These are phyloP conservation scores for Helarctos malayanus DNA, from an alignment of 2,797 vertebrate genomes.

Conservation along the genomic window DNA sequence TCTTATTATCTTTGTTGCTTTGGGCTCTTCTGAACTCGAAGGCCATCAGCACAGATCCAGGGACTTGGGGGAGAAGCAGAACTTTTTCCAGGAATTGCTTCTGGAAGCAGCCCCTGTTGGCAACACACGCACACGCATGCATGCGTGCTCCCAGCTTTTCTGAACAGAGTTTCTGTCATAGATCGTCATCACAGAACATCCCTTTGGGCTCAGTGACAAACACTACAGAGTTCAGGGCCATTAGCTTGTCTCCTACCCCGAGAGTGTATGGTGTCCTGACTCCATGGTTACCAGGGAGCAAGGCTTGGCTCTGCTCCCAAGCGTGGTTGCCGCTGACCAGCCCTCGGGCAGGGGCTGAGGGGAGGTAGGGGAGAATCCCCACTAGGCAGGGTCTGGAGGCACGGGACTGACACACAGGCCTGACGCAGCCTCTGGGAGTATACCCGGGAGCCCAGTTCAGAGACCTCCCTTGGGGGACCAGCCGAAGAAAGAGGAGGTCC, in stretches of 20 bases:
- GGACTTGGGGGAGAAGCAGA: background rate
- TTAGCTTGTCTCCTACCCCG: constrained; percentile 37
- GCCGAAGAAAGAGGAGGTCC: background rate
- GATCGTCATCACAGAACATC: constrained; percentile 18
- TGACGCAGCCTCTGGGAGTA: background rate
- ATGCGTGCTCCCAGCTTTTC: background rate
- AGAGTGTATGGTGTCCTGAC: background rate
- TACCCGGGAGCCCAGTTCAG: background rate
- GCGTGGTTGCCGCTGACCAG: background rate
- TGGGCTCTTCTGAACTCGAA: background rate
- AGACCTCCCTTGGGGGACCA: background rate
- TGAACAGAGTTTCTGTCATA: background rate
- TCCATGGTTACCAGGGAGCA: background rate
- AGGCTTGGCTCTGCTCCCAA: background rate
- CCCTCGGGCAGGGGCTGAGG: background rate
- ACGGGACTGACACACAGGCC: background rate
- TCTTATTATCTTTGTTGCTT: background rate
- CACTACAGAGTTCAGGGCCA: constrained; percentile 41
- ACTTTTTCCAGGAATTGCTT: constrained; percentile 53
- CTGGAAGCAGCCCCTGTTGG: constrained; percentile 6
- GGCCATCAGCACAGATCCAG: background rate
- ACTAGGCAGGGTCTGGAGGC: background rate
- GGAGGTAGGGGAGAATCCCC: background rate
- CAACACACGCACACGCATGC: background rate
- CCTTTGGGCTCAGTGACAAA: background rate